These are phyloP conservation scores for Cercopithecus petaurista DNA, from an alignment of 2,797 vertebrate genomes.

Conservation along the genomic window DNA sequence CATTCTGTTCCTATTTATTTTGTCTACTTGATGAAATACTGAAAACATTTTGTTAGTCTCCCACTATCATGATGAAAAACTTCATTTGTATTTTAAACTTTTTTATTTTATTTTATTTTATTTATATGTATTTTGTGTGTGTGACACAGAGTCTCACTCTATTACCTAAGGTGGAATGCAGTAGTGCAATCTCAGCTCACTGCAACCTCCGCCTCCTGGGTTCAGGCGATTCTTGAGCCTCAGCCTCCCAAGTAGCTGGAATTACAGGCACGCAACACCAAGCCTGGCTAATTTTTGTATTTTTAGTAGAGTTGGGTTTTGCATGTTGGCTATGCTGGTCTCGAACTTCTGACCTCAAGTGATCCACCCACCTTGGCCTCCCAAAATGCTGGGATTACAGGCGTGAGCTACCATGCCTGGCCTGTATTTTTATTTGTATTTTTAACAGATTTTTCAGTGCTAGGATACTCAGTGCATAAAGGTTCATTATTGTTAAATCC, in stretches of 20 bases:
- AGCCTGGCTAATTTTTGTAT: not conserved
- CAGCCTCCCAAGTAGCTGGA: not conserved
- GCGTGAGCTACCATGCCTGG: not conserved
- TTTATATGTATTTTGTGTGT: not conserved
- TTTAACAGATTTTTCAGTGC: not conserved
- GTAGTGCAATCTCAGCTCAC: not conserved
- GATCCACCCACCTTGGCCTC: too few relatives aligned
- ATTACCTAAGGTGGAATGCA: not conserved
- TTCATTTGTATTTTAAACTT: not conserved
- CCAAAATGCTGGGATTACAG: not conserved
- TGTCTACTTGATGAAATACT: slow-evolving; percentile 10
- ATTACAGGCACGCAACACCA: not conserved
- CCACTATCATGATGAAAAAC: not conserved
- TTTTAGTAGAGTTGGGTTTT: not conserved
- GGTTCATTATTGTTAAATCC: not conserved
- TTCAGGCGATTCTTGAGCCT: not conserved
- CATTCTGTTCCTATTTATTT: slow-evolving; percentile 9
- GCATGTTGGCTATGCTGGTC: not conserved
- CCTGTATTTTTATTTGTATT: slow-evolving; percentile 9
- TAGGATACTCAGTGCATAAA: not conserved
- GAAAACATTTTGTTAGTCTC: slow-evolving; percentile 35
- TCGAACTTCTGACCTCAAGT: not conserved
- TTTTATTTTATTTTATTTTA: slow-evolving; percentile 2
- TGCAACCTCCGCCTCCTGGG: not conserved
- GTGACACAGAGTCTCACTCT: not conserved